These are phyloP conservation scores for Mugil cephalus DNA, from an alignment of 2,113 vertebrate genomes.

Conservation along the genomic window DNA sequence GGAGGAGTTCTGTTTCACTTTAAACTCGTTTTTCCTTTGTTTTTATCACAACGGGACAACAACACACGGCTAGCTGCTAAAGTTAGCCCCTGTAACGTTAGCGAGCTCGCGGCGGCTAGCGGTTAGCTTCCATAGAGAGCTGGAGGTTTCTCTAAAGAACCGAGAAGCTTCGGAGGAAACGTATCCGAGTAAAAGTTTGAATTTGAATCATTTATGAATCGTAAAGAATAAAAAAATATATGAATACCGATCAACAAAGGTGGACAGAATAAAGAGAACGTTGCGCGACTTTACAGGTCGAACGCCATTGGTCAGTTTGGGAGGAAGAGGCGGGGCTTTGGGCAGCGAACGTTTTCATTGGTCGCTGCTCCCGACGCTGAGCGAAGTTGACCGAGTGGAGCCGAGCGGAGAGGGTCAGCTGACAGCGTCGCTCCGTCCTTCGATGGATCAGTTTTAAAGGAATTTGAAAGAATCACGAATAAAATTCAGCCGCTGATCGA, in stretches of 20 bases:
- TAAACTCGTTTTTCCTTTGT: not conserved
- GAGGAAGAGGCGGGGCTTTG: conserved; percentile 42
- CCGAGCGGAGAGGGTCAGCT: conserved; percentile 69
- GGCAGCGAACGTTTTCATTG: conserved; percentile 21
- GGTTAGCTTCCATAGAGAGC: conserved; percentile 37
- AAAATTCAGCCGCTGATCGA: not conserved
- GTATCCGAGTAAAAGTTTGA: accelerated
- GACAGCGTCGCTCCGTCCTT: conserved; percentile 29
- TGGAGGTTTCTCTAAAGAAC: not conserved
- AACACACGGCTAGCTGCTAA: conserved; percentile 23
- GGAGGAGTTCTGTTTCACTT: not conserved
- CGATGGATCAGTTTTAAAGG: conserved; percentile 1
- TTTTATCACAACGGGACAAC: conserved; percentile 25
- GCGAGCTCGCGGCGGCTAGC: conserved; percentile 32
- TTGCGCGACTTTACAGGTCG: conserved; percentile 29
- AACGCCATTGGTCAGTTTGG: conserved; percentile 59
- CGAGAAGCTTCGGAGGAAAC: not conserved
- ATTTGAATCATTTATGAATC: not conserved
- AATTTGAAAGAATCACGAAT: not conserved
- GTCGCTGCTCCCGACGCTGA: not conserved
- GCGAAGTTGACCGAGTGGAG: conserved; percentile 11
- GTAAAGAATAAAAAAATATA: conserved; percentile 21
- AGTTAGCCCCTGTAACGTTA: conserved; percentile 47
- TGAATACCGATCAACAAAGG: conserved; percentile 52
- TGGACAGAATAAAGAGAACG: conserved; percentile 31